A percentile compares a stretch with the other conserved stretches of the same genome.
Evolutionary conservation across 2,113 vertebrate genomes (phyloP).

Genomic region (Clarias magur): DNA sequence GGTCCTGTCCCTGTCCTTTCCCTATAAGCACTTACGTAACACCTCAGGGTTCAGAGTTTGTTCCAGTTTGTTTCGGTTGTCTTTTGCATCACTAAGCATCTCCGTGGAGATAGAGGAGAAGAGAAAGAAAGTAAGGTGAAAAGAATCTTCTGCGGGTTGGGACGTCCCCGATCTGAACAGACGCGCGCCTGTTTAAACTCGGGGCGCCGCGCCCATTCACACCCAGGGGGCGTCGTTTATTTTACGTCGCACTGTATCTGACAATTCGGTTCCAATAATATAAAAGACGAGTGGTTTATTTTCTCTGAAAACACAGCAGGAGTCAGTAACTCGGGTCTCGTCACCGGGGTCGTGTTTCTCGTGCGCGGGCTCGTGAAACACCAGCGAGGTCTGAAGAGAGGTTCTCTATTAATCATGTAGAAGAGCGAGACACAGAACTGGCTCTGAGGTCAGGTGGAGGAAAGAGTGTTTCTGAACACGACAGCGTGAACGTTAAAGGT

Average conservation of each 20-base stretch:
- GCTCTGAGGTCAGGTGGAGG: not conserved
- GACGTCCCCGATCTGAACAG: not conserved
- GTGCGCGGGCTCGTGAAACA: not conserved
- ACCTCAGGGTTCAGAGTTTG: not conserved
- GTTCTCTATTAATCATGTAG: not conserved
- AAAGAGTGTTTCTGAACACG: not conserved
- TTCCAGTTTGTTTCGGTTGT: not conserved
- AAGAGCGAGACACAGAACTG: not conserved
- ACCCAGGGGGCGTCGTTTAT: not conserved
- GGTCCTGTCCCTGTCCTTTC: no score
- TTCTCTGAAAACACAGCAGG: slow-evolving; percentile 6
- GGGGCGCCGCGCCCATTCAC: not conserved
- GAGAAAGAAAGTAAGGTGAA: not conserved
- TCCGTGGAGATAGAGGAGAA: slow-evolving; percentile 38
- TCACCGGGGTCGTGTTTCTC: not conserved
- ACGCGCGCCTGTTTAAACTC: not conserved
- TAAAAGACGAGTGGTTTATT: not conserved
- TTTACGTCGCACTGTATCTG: not conserved
- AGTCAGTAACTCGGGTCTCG: not conserved
- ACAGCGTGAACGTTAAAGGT: not conserved
- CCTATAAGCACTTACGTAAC: not conserved
- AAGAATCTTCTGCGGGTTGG: not conserved
- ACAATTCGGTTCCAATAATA: not conserved
- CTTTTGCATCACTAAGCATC: slow-evolving; percentile 6
- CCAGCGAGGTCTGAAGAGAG: not conserved